Evolutionary conservation across 2,888 invertebrate species (phyloP), one percentile per base, ranked within the genome.

Genomic region (Lepidonotus clava): DNA sequence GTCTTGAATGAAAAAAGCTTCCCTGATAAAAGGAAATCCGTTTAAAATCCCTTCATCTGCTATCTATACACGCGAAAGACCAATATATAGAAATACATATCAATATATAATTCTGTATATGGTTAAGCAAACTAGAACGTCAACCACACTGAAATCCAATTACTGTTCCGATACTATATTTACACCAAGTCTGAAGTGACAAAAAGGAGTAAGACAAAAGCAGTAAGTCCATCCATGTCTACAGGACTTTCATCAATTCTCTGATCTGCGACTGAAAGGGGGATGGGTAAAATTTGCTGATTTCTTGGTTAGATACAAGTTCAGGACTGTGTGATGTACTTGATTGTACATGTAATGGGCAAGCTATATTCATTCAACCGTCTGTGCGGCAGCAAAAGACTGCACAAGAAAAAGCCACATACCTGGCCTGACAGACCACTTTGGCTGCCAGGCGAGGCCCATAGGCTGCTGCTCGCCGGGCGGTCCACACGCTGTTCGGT

Each of bases 341-440:
- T 24, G 28, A 24, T 61, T 24, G 11, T 28, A 61, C 61, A 24
- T 76, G 76, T 36, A n/a, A n/a, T n/a, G 76, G 38, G 76, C 24
- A 76, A 76, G 76, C 76, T 76, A n/a, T n/a, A n/a, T 76, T 76
- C 76, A 76, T 76, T 76, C 76, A 76, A 76, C 40, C 38, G 76
- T 76, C 76, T 76, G 38, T 40, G 36, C 38, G 40, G 38, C 76
- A 76, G 76, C 76, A 76, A 76, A 76, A 76, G 76, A 76, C 76
- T 40, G 38, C 76, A 76, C 38, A 76, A 61, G 24, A 76, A 76
- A 76, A 76, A 76, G 76, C 76, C 76, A 76, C 76, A 76, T 76
- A 76, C 76, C 76, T 76, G 76, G 76, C 76, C 76, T 76, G 76
- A 36, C 76, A 76, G 76, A 76, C 76, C 76, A 76, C 76, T 76